Evolutionary conservation across 2,113 vertebrate species (phyloP), one percentile per base, ranked within the genome.

Genomic region (Nothoprocta perdicaria): DNA sequence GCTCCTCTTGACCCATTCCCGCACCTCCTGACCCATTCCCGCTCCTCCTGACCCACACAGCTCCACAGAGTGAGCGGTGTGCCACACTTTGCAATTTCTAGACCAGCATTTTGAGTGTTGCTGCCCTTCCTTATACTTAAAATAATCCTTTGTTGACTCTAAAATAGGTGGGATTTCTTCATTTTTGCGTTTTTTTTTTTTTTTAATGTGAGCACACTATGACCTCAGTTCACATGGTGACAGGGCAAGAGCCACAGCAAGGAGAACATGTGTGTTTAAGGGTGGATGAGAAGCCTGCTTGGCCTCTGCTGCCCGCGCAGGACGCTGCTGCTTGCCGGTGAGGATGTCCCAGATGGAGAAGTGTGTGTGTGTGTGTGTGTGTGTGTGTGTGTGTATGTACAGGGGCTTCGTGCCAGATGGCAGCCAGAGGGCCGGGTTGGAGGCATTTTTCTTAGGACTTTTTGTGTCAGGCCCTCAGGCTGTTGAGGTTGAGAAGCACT

Each of bases 41-140:
- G 35, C n/a, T 65, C 10, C 57, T 72, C 46, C 43, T 21, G 27
- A 1, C 13, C 74, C 29, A 19, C 1, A 2, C n/a, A 41, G 24
- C 19, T 78, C 14, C 62, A 19, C 46, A 23, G 0, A 2, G 27
- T 11, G 23, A 4, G 3, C 9, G 31, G 18, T 27, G 2, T 77
- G 53, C 66, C 55, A 14, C 5, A 46, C 50, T n/a, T 65, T 11
- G n/a, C n/a, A 62, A 17, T 58, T 58, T 31, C 45, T 55, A 31
- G 11, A 33, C 2, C 4, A 0, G 1, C 12, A 3, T 4, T 40
- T 61, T 21, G 10, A 46, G 65, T 23, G 26, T 24, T 1, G 0
- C 1, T 45, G 26, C 23, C 66, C 33, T 10, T 71, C 31, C 26
- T 50, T 38, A 45, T 12, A 23, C 50, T 83, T 40, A 22, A 53